Base-by-base conservation (phyloP, 2,888 invertebrate species). In the Melikaiella ostensackeni region DNA sequence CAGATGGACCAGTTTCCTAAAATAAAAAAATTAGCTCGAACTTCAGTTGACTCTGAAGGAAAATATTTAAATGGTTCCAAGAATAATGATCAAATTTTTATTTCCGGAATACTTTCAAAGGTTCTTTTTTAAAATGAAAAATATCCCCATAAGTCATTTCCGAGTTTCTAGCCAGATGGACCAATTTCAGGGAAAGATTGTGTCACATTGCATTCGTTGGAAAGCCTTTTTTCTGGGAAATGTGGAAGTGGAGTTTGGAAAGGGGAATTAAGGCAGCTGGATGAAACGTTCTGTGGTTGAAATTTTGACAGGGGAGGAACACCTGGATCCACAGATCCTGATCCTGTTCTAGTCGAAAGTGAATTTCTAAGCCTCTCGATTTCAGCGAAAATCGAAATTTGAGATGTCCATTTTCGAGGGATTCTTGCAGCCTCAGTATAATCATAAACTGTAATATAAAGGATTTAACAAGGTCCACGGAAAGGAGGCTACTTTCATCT, bases 391-490 rank as follows among this genome's bases (percentile, higher is more conserved):
- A 70, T 70, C 11, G 70, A 33, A 70, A 70, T 30, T 70, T 30
- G 50, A 50, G 70, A 70, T 50, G 70, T 30, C 70, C 50, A 21
- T 70, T 46, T 70, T 70, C 42, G 46, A 50, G 30, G 46, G 46
- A 50, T 50, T 50, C 30, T 46, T 46, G 16, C 66, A 66, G 24
- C 66, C 16, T 46, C 46, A 30, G 66, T 70, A 5, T 70, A 30
- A 70, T 46, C 66, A n/a, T n/a, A n/a, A n/a, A n/a, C n/a, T n/a
- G n/a, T n/a, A n/a, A n/a, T n/a, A 46, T 70, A 46, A 70, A 70
- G 46, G 50, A 27, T 70, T 70, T 70, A 70, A 70, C 66, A 70
- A 46, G 66, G 46, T 50, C 46, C 27, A n/a, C n/a, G n/a, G n/a
- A 7, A 66, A 2, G 16, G 50, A 50, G 30, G 50, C 70, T 70